These are phyloP conservation scores for Girardinichthys multiradiatus DNA, from an alignment of 2,113 vertebrate species.

Conservation along the genomic window DNA sequence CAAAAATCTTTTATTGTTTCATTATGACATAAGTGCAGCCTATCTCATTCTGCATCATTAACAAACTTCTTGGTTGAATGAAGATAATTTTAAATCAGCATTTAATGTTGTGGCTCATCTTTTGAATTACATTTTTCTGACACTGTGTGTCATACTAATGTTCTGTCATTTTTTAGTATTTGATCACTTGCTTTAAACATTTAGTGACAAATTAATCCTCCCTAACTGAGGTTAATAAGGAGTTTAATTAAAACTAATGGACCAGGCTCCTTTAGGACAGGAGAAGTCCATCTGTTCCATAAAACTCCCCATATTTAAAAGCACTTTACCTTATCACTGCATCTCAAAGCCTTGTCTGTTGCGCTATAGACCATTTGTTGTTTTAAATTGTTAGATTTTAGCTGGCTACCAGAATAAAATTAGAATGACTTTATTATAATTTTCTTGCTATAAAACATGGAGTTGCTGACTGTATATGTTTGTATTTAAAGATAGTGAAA, in stretches of 20 bases:
- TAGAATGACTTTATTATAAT: not conserved
- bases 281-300: not conserved
- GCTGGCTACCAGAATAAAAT: not conserved
- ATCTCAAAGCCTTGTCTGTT: not conserved
- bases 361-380: not conserved
- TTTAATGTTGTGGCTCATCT: not conserved
- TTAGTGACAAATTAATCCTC: not conserved
- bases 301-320: not conserved
- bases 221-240: not conserved
- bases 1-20: not conserved
- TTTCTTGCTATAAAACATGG: not conserved
- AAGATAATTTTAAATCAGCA: not conserved
- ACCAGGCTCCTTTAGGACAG: not conserved
- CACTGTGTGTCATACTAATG: not conserved
- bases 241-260: conserved; percentile 4
- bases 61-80: not conserved
- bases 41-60: not conserved
- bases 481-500: not conserved
- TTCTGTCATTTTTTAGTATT: not conserved
- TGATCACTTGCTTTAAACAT: not conserved
- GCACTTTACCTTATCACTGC: not conserved
- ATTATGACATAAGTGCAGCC: not conserved
- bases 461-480: not conserved
- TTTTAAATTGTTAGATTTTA: not conserved
- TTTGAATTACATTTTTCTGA: not conserved